These are phyloP conservation scores for Cantharis rufa DNA, from an alignment of 2,888 invertebrate genomes.

Conservation along the genomic window DNA sequence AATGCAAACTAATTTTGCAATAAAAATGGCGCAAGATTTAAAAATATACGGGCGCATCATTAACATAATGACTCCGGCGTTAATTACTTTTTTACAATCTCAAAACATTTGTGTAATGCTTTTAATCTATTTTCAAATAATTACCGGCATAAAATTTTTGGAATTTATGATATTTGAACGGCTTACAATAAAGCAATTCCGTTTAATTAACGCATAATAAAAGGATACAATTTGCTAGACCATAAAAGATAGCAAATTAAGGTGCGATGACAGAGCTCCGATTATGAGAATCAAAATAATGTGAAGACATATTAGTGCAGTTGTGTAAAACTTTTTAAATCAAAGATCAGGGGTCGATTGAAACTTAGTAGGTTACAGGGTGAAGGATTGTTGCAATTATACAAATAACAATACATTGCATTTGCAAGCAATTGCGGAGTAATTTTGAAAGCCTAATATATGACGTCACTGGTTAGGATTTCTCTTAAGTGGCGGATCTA, in stretches of 20 bases:
- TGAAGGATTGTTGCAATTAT: too few relatives aligned
- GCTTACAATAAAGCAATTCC: background rate
- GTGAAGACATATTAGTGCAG: background rate
- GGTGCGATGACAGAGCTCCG: background rate
- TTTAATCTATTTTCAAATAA: background rate
- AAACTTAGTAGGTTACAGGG: background rate
- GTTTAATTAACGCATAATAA: background rate
- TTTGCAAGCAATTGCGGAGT: too few relatives aligned
- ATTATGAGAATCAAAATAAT: too few relatives aligned
- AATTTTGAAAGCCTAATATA: too few relatives aligned
- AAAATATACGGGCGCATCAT: background rate
- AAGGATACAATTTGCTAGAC: background rate
- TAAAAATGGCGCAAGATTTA: background rate
- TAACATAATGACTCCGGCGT: background rate
- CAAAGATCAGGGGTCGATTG: background rate
- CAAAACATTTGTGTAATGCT: background rate
- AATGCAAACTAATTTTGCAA: background rate
- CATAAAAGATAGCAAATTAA: background rate
- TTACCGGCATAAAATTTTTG: background rate
- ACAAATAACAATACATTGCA: too few relatives aligned
- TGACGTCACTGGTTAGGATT: too few relatives aligned
- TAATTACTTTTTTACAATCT: background rate
- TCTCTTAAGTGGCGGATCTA: too few relatives aligned
- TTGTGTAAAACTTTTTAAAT: background rate
- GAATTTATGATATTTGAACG: background rate